These are phyloP conservation scores for Petrolisthes manimaculis DNA, from an alignment of 2,888 invertebrate genomes.

Conservation along the genomic window DNA sequence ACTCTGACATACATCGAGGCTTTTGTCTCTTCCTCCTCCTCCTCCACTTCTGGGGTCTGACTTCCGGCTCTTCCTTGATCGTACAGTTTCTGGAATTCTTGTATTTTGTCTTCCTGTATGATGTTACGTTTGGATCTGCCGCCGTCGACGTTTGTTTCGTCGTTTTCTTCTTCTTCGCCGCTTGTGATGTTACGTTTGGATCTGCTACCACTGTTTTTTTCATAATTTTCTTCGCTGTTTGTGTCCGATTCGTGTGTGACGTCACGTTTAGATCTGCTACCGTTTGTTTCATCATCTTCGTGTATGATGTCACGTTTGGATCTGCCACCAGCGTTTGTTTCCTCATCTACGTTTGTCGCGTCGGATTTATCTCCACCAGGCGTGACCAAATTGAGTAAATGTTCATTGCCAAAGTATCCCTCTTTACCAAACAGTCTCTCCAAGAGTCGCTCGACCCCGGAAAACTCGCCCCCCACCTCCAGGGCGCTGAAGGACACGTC, in stretches of 20 bases:
- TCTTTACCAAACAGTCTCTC: slow-evolving; percentile 37
- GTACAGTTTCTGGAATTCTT: slow-evolving; percentile 41
- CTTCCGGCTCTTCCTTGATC: slow-evolving; percentile 1
- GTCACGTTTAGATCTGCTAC: too few relatives aligned
- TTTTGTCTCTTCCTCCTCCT: slow-evolving; percentile 21
- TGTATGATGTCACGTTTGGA: too few relatives aligned
- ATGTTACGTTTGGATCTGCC: background rate
- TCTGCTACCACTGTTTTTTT: too few relatives aligned
- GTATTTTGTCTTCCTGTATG: slow-evolving; percentile 43
- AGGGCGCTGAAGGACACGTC: slow-evolving; percentile 38
- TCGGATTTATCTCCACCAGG: background rate
- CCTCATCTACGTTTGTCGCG: too few relatives aligned
- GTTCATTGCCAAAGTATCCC: slow-evolving; percentile 38
- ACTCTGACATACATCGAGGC: slow-evolving; percentile 32
- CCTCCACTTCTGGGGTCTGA: background rate
- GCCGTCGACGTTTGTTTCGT: background rate
- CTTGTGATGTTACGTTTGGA: too few relatives aligned
- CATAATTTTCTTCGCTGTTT: too few relatives aligned
- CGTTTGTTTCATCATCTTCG: too few relatives aligned
- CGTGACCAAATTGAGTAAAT: slow-evolving; percentile 23
- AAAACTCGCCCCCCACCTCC: slow-evolving; percentile 47
- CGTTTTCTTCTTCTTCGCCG: too few relatives aligned
- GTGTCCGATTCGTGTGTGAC: background rate
- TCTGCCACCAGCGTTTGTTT: too few relatives aligned
- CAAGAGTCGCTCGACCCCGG: slow-evolving; percentile 27